phyloP scores from a whole-genome alignment of 1,140 invertebrate genomes.

The Psix sp. region DNA sequence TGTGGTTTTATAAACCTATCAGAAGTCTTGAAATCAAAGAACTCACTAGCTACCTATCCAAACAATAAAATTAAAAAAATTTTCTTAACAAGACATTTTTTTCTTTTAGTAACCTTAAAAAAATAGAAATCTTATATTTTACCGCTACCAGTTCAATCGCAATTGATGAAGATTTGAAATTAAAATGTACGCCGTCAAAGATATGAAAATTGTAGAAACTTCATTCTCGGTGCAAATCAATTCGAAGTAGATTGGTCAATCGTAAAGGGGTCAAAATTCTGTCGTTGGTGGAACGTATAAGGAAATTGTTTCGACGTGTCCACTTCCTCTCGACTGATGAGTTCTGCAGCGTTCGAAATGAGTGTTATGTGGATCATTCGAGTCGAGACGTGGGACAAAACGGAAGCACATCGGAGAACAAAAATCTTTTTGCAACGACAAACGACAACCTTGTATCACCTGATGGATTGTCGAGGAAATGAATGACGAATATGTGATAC shows the following conservation, averaged over 20 bases:
- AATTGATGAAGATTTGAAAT: constrained; percentile 5
- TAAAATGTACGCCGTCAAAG: background rate
- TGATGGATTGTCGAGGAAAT: constrained; percentile 60
- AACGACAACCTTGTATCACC: constrained; percentile 49
- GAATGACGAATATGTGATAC: constrained; percentile 55
- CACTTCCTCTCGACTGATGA: constrained; percentile 77
- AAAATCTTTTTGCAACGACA: constrained; percentile 58
- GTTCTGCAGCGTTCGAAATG: constrained; percentile 69
- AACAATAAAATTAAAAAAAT: too few relatives aligned
- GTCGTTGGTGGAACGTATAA: constrained; percentile 68
- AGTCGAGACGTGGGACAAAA: constrained; percentile 56
- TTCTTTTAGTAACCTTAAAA: too few relatives aligned
- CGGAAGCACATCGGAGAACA: constrained; percentile 59
- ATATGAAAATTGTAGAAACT: constrained; percentile 61
- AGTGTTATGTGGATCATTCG: constrained; percentile 45
- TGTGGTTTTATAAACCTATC: constrained; percentile 41
- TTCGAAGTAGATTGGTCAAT: constrained; percentile 75
- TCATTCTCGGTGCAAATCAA: constrained; percentile 71
- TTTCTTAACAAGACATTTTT: too few relatives aligned
- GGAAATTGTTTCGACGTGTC: constrained; percentile 78
- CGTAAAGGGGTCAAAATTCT: constrained; percentile 70
- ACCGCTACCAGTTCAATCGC: too few relatives aligned
- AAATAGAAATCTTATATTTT: too few relatives aligned
- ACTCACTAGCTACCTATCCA: too few relatives aligned
- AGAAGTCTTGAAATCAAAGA: background rate